These are phyloP conservation scores for Glossosoma conforme DNA, from an alignment of 1,140 invertebrate genomes.

Conservation along the genomic window DNA sequence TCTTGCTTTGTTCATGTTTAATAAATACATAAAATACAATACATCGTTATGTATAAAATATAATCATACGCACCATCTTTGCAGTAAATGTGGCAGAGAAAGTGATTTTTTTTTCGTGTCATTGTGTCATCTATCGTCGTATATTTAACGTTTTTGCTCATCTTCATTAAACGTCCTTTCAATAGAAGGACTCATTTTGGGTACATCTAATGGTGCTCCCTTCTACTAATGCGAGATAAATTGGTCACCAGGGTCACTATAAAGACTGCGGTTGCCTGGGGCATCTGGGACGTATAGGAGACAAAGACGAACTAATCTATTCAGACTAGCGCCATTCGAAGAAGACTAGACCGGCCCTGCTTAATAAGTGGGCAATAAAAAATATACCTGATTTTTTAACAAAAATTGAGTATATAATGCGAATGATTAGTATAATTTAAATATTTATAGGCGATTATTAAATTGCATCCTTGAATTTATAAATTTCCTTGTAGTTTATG, in stretches of 20 bases:
- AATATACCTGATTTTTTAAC: too few relatives aligned
- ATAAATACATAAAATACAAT: too few relatives aligned
- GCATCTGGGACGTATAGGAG: conserved; percentile 4
- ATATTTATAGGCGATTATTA: background rate
- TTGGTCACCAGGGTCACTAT: conserved; percentile 15
- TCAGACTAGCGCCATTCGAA: conserved; percentile 3
- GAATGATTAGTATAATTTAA: too few relatives aligned
- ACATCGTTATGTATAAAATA: background rate
- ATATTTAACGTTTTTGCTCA: conserved; percentile 16
- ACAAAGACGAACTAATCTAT: conserved; percentile 11
- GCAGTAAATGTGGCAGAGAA: background rate
- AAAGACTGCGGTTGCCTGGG: conserved; percentile 11
- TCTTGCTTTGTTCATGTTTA: background rate
- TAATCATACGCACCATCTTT: background rate
- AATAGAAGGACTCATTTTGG: conserved; percentile 10
- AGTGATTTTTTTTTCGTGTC: conserved; percentile 7
- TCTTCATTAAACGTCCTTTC: background rate
- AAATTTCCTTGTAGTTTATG: too few relatives aligned
- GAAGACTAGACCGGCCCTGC: conserved; percentile 16
- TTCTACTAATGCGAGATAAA: conserved; percentile 29
- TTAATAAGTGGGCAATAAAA: too few relatives aligned
- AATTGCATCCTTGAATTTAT: background rate
- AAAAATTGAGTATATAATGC: too few relatives aligned
- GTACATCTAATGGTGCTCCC: background rate
- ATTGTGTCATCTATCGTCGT: conserved; percentile 18